Base-by-base conservation (phyloP, 2,113 vertebrate species). In the Eptatretus burgeri region DNA sequence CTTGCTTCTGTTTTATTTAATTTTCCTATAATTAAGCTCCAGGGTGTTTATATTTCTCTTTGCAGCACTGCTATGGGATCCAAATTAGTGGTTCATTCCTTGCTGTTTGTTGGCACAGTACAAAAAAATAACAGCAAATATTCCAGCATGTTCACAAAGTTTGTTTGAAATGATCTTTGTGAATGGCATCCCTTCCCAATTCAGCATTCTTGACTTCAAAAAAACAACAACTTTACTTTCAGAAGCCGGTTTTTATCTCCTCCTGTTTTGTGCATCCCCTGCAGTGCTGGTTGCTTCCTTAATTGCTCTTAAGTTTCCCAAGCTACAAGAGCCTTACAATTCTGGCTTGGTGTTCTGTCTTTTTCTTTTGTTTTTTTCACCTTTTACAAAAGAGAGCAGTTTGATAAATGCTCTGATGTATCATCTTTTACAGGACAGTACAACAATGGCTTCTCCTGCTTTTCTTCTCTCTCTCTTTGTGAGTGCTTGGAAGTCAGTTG, bases 391-490 rank as follows among this genome's bases (percentile, higher is more conserved):
- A 17, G 9, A 17, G 12, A n/a, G 10, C n/a, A 12, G 20, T 2
- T n/a, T 60, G n/a, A n/a, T 60, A 13, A 17, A 60, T 17, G 20
- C n/a, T 60, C n/a, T 66, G 51, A 49, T 75, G 84, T 94, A 86
- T 95, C 83, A 84, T 82, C 83, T 86, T 77, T 86, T 84, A 84
- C 85, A 98, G 91, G 91, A 98, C 85, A 91, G 82, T 85, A 84
- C 94, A 80, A 87, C 89, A 80, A 98, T 98, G 91, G 89, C 86
- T 77, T 98, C 91, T 89, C 91, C 91, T 83, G 91, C 91, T 82
- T 98, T 98, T 78, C 93, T 96, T 83, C 93, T 96, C 81, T 96
- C 93, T 88, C 89, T 98, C 74, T 98, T 98, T 93, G 93, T 98
- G 95, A 98, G 93, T 98, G 95, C 89, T 56, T 56, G 14, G 14